Evolutionary conservation across 2,113 vertebrate species (phyloP).

Genomic region (Notarius quadriscutis): DNA sequence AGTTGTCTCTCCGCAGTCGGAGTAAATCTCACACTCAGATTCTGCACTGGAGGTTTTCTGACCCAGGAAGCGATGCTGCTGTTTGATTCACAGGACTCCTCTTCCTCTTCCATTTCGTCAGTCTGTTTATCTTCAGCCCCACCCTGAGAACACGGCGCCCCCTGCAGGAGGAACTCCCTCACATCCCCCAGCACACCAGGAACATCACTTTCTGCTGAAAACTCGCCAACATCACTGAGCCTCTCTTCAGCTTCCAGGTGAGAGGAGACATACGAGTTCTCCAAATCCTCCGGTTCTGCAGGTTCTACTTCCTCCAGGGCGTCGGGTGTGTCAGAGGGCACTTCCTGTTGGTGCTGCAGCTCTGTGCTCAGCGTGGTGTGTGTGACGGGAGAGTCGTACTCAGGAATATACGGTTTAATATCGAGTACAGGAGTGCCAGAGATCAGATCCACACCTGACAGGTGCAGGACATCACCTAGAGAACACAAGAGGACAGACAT

Average conservation of each 20-base stretch:
- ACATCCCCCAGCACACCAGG: slow-evolving; percentile 61
- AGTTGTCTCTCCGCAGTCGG: slow-evolving; percentile 76
- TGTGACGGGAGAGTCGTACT: slow-evolving; percentile 79
- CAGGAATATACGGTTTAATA: slow-evolving; percentile 87
- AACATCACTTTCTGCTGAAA: neutral
- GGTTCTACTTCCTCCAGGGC: neutral
- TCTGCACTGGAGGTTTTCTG: slow-evolving; percentile 71
- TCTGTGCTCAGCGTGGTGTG: slow-evolving; percentile 25
- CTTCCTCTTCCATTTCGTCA: neutral
- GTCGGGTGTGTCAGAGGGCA: neutral
- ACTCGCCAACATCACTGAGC: neutral
- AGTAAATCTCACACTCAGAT: slow-evolving; percentile 81
- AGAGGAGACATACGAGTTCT: neutral
- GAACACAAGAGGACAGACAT: slow-evolving; percentile 22
- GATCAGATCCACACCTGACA: slow-evolving; percentile 87
- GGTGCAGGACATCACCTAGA: slow-evolving; percentile 78
- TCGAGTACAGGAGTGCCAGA: slow-evolving; percentile 84
- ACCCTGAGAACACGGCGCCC: slow-evolving; percentile 33
- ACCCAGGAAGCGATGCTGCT: slow-evolving; percentile 79
- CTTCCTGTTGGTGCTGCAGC: neutral
- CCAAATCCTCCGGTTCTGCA: neutral
- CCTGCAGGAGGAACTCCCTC: slow-evolving; percentile 58
- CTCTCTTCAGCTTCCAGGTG: neutral
- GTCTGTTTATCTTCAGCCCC: neutral
- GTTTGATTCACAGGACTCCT: slow-evolving; percentile 54